phyloP scores from a whole-genome alignment of 2,797 vertebrate genomes.

The Mormyrus proboscirostris region DNA sequence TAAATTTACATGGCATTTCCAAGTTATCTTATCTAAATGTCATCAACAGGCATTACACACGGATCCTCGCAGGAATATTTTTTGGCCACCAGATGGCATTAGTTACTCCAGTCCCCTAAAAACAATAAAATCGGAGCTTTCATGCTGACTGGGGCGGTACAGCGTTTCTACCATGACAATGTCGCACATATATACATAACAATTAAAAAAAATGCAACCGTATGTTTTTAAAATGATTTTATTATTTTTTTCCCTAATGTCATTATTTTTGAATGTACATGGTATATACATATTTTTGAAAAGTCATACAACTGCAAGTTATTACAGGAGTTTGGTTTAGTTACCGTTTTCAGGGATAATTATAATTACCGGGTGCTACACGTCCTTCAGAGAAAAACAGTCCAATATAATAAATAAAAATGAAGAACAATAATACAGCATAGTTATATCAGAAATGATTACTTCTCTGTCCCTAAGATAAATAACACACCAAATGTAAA shows the following conservation, averaged over 20 bases:
- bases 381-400: conserved; percentile 14
- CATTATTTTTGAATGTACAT: conserved; percentile 17
- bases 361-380: conserved; percentile 20
- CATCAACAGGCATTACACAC: not conserved
- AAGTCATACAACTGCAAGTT: conserved; percentile 21
- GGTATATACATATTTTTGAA: conserved; percentile 23
- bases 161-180: not conserved
- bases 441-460: not conserved
- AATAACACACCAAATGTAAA: not conserved
- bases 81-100: not conserved
- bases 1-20: not conserved
- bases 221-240: conserved; percentile 4
- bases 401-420: conserved; percentile 15
- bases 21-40: not conserved
- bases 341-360: conserved; percentile 10
- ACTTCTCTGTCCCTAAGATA: conserved; percentile 5
- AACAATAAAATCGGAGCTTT: not conserved
- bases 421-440: not conserved
- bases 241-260: conserved; percentile 16
- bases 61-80: not conserved
- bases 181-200: not conserved
- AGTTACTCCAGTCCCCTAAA: not conserved
- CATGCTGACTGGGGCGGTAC: not conserved
- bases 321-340: not conserved
- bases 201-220: not conserved